Evolutionary conservation across 2,113 vertebrate species (phyloP).

Genomic region (Eupsittula cactorum): DNA sequence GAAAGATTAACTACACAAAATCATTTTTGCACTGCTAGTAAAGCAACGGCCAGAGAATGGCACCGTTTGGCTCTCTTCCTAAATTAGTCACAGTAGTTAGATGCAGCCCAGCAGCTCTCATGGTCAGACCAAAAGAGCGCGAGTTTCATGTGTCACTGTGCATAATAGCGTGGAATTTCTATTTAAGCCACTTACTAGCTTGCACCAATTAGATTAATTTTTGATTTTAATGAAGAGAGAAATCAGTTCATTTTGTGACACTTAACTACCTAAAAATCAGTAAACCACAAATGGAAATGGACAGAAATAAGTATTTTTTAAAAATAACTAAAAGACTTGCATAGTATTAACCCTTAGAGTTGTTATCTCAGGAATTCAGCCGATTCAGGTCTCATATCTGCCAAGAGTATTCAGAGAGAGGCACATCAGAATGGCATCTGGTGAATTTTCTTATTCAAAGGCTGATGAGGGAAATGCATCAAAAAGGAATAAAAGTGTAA

Average conservation of each 20-base stretch:
- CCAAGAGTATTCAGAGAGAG: background rate
- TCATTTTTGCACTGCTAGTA: background rate
- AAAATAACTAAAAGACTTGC: background rate
- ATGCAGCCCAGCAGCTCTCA: background rate
- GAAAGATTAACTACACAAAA: background rate
- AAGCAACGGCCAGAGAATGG: background rate
- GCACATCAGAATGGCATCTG: background rate
- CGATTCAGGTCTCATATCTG: background rate
- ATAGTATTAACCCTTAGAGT: background rate
- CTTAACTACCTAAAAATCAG: background rate
- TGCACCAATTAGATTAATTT: conserved; percentile 1
- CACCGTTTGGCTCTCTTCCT: conserved; percentile 25
- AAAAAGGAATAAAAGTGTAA: background rate
- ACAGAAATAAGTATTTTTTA: background rate
- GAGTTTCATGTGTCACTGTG: conserved; percentile 10
- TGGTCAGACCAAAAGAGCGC: background rate
- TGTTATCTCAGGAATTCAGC: background rate
- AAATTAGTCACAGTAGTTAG: conserved; percentile 10
- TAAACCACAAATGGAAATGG: background rate
- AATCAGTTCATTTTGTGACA: background rate
- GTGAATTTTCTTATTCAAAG: background rate
- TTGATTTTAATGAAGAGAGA: background rate
- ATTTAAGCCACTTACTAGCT: conserved; percentile 20
- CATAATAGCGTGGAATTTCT: conserved; percentile 25
- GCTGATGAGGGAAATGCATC: background rate